Evolutionary conservation across 2,888 invertebrate genomes (phyloP).

Genomic region (Synanthedon tipuliformis): DNA sequence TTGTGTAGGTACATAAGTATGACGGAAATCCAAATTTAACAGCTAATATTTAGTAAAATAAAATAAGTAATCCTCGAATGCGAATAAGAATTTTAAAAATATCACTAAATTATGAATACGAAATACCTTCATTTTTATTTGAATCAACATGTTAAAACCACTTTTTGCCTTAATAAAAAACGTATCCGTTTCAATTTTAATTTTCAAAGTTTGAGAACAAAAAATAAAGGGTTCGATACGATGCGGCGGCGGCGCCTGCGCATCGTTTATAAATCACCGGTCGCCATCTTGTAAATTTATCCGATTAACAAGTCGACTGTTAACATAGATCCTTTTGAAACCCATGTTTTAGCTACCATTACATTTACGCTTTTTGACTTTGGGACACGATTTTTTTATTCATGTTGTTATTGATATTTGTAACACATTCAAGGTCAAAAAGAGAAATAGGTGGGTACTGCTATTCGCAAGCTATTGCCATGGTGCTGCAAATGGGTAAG

Average conservation of each 20-base stretch:
- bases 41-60: too few species aligned
- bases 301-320: slow-evolving; percentile 57
- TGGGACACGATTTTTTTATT: not conserved
- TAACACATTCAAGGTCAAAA: too few species aligned
- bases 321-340: slow-evolving; percentile 32
- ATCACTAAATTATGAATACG: too few species aligned
- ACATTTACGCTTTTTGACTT: slow-evolving; percentile 39
- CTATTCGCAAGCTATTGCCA: too few species aligned
- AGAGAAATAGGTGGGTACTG: too few species aligned
- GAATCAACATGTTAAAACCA: not conserved
- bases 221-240: slow-evolving; percentile 19
- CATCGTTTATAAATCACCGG: slow-evolving; percentile 47
- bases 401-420: too few species aligned
- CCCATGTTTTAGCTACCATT: slow-evolving; percentile 36
- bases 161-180: not conserved
- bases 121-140: too few species aligned
- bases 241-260: slow-evolving; percentile 46
- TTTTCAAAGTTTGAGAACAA: slow-evolving; percentile 30
- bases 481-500: too few species aligned
- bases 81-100: too few species aligned
- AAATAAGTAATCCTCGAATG: slow-evolving; percentile 16
- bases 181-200: not conserved
- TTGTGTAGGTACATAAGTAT: too few species aligned
- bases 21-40: too few species aligned
- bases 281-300: slow-evolving; percentile 52